Evolutionary conservation across 2,113 vertebrate species (phyloP).

Genomic region (Oplegnathus fasciatus): DNA sequence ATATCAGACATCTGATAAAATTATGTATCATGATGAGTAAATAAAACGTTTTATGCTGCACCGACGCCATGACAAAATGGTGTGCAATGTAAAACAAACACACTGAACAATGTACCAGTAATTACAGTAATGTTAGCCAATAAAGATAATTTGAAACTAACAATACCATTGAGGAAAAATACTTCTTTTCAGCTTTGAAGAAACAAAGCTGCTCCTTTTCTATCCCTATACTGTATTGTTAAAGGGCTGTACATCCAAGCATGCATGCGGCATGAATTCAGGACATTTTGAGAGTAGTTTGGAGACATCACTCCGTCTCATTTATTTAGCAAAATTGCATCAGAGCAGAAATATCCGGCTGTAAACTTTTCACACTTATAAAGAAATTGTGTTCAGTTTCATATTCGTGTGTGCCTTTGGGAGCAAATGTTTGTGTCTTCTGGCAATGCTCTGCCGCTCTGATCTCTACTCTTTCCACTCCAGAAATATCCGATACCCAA

Average conservation of each 20-base stretch:
- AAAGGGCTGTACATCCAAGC: neutral
- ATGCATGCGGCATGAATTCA: neutral
- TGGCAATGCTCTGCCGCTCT: slow-evolving; percentile 8
- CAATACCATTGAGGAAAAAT: neutral
- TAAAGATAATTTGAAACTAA: neutral
- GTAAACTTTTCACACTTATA: slow-evolving; percentile 15
- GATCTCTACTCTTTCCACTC: slow-evolving; percentile 22
- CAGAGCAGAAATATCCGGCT: slow-evolving; percentile 14
- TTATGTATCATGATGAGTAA: neutral
- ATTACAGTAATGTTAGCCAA: neutral
- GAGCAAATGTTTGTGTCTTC: slow-evolving; percentile 17
- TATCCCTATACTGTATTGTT: neutral
- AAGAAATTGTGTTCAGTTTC: slow-evolving; percentile 8
- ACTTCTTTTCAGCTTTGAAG: neutral
- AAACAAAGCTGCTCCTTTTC: neutral
- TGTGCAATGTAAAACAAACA: slow-evolving; percentile 1
- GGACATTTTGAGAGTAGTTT: slow-evolving; percentile 15
- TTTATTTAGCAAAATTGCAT: slow-evolving; percentile 12
- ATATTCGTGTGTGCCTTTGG: slow-evolving; percentile 14
- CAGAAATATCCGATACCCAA: slow-evolving; percentile 1
- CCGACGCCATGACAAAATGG: neutral
- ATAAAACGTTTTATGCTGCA: neutral
- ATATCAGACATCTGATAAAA: neutral
- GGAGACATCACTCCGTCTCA: slow-evolving; percentile 4
- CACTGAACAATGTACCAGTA: neutral